Percentiles rank a stretch among this genome's conserved stretches.
Conservation (phyloP, 2,888 invertebrate species). For the Drosophila neonasuta region DNA sequence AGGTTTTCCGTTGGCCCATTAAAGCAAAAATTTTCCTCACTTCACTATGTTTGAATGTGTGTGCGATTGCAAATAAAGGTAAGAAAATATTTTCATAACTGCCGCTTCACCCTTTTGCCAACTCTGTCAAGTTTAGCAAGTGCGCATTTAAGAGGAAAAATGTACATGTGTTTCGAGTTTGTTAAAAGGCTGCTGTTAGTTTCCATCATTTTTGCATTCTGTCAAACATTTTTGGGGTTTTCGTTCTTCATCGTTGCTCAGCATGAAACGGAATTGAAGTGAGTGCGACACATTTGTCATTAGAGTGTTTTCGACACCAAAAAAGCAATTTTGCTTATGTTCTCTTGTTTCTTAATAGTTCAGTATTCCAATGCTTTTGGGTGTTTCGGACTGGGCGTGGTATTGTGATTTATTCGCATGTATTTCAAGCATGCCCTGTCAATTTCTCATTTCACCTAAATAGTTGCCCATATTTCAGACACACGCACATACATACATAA, state of each 20-base stretch:
- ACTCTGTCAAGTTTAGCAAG: conserved; percentile 6
- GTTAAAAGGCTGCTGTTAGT: conserved; percentile 6
- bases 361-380: conserved; percentile 3
- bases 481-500: background rate
- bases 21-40: conserved; percentile 8
- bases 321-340: conserved; percentile 17
- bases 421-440: conserved; percentile 6
- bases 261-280: conserved; percentile 21
- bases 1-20: conserved; percentile 6
- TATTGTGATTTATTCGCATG: conserved; percentile 36
- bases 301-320: conserved; percentile 6
- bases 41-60: background rate
- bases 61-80: conserved; percentile 7
- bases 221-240: conserved; percentile 8
- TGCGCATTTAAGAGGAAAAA: conserved; percentile 16
- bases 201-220: conserved; percentile 12
- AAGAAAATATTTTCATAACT: conserved; percentile 18
- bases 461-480: conserved; percentile 11
- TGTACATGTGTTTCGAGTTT: conserved; percentile 3
- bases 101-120: background rate
- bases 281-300: conserved; percentile 30
- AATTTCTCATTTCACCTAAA: conserved; percentile 13
- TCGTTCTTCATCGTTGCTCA: conserved; percentile 5
- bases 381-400: conserved; percentile 8
- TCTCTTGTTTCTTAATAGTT: conserved; percentile 6